These are phyloP conservation scores for Centropristis striata DNA, from an alignment of 2,113 vertebrate species.

Conservation along the genomic window DNA sequence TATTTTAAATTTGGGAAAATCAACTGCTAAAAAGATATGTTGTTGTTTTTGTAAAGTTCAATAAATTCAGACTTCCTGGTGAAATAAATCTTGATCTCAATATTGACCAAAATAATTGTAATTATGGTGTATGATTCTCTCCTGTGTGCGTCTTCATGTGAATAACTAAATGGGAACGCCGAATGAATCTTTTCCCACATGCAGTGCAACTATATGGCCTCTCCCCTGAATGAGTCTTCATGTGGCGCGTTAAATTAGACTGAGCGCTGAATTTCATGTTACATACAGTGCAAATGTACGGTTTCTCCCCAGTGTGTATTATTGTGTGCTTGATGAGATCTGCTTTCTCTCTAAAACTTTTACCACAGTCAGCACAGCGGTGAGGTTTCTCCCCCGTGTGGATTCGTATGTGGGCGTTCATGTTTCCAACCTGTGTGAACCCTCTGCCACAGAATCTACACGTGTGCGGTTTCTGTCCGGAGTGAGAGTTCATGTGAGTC, in stretches of 20 bases:
- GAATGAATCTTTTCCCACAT: constrained; percentile 58
- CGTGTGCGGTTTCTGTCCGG: constrained; percentile 51
- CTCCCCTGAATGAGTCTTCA: constrained; percentile 65
- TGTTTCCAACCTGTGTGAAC: constrained; percentile 60
- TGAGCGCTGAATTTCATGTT: constrained; percentile 57
- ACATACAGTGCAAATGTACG: constrained; percentile 48
- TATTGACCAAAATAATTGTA: no score
- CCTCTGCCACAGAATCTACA: constrained; percentile 52
- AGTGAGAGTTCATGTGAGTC: constrained; percentile 64
- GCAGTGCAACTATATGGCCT: constrained; percentile 38
- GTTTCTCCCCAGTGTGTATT: constrained; percentile 63
- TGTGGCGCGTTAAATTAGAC: constrained; percentile 60
- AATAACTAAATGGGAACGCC: constrained; percentile 51
- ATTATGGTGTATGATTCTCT: no score
- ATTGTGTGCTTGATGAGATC: constrained; percentile 57
- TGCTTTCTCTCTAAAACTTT: constrained; percentile 54
- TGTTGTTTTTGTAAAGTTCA: no score
- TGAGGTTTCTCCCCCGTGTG: constrained; percentile 65
- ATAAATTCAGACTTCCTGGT: no score
- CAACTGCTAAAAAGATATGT: no score
- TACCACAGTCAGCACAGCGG: constrained; percentile 46
- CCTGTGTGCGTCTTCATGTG: constrained; percentile 51
- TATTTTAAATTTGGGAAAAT: no score
- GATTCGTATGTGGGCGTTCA: constrained; percentile 62
- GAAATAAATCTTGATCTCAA: no score